Conservation (phyloP, 2,797 vertebrate genomes). For the Microhierax caerulescens region DNA sequence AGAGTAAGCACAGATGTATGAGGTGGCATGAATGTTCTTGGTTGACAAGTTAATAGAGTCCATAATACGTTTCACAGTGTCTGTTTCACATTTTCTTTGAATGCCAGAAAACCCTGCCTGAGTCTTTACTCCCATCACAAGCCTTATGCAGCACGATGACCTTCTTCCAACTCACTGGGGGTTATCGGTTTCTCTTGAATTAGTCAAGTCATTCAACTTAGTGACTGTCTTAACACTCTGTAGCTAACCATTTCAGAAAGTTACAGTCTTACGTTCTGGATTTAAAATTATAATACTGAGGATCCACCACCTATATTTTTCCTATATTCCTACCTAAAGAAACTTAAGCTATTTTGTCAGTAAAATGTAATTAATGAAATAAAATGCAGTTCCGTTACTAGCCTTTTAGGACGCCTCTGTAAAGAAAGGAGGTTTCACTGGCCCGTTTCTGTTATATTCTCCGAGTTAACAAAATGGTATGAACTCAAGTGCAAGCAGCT, state of each 20-base stretch:
- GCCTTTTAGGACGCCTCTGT: neutral
- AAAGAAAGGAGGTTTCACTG: neutral
- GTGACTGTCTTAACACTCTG: neutral
- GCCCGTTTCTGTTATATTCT: neutral
- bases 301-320: neutral
- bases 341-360: neutral
- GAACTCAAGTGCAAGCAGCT: neutral
- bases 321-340: neutral
- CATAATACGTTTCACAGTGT: neutral
- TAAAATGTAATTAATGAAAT: neutral
- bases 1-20: rapidly evolving
- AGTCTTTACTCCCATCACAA: neutral
- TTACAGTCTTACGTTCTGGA: neutral
- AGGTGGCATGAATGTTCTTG: neutral
- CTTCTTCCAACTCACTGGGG: neutral
- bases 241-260: neutral
- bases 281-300: neutral
- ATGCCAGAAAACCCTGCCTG: neutral
- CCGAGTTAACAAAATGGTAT: neutral
- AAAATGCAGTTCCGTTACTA: neutral
- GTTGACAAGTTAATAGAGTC: neutral
- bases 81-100: neutral
- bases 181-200: neutral
- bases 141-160: rapidly evolving
- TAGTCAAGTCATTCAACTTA: neutral